These are phyloP conservation scores for Acronicta leporina DNA, from an alignment of 2,888 invertebrate genomes.

Conservation along the genomic window DNA sequence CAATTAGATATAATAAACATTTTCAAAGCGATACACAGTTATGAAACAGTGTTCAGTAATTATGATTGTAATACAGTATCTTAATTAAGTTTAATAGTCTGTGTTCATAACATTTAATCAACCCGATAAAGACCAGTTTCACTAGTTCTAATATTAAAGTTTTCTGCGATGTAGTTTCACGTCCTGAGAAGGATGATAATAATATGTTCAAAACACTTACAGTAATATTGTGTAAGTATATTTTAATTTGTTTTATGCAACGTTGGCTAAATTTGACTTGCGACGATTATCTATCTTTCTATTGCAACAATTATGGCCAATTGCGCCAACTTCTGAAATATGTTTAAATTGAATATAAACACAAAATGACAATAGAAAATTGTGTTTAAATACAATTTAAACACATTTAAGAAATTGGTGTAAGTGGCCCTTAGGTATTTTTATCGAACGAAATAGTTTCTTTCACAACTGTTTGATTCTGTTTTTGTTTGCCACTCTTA, in stretches of 20 bases:
- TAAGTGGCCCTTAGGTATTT: no score
- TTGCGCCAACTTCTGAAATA: no score
- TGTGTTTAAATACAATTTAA: no score
- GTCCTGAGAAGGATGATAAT: slow-evolving; percentile 48
- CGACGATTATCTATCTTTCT: neutral
- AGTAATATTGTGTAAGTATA: slow-evolving; percentile 63
- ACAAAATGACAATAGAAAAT: no score
- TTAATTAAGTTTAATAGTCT: slow-evolving; percentile 31
- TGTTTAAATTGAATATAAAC: no score
- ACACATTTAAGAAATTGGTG: no score
- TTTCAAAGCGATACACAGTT: no score
- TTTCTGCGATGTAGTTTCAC: slow-evolving; percentile 21
- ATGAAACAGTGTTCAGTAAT: neutral
- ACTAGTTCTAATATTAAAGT: neutral
- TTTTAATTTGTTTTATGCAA: neutral
- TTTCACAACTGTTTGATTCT: no score
- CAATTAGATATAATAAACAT: no score
- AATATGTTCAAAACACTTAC: slow-evolving; percentile 60
- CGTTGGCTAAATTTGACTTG: neutral
- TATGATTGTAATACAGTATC: neutral
- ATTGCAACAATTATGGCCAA: no score
- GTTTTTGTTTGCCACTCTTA: no score
- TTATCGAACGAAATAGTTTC: no score
- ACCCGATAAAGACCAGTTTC: slow-evolving; percentile 14
- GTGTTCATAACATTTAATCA: slow-evolving; percentile 23